Conservation (phyloP, 2,797 vertebrate species). For the Anisognathus igniventris region DNA sequence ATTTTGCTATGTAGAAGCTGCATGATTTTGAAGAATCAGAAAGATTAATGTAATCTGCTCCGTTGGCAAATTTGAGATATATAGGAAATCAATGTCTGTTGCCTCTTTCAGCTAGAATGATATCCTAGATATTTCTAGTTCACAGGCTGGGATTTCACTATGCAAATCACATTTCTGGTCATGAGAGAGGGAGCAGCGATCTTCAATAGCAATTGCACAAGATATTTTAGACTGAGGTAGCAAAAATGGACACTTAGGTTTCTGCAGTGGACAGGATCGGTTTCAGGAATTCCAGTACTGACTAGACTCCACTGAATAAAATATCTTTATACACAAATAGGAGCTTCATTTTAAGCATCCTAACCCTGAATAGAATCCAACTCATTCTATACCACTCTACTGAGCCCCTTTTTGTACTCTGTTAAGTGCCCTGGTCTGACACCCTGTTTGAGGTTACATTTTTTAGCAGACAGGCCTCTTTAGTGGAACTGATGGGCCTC, state of each 20-base stretch:
- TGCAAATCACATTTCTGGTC: neutral
- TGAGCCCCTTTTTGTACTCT: neutral
- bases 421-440: neutral
- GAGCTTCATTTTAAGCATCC: neutral
- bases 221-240: neutral
- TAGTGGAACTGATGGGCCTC: neutral
- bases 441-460: neutral
- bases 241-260: neutral
- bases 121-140: neutral
- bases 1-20: neutral
- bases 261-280: neutral
- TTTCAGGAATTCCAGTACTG: neutral
- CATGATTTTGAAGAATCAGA: neutral
- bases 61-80: neutral
- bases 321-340: neutral
- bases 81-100: neutral
- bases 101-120: neutral
- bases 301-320: neutral
- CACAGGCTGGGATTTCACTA: neutral
- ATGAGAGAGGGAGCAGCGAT: neutral
- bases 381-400: rapidly evolving
- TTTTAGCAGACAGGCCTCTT: neutral
- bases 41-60: neutral
- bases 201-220: neutral
- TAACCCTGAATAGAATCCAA: neutral